Evolutionary conservation across 2,888 invertebrate genomes (phyloP).

Genomic region (Graphium colonna): DNA sequence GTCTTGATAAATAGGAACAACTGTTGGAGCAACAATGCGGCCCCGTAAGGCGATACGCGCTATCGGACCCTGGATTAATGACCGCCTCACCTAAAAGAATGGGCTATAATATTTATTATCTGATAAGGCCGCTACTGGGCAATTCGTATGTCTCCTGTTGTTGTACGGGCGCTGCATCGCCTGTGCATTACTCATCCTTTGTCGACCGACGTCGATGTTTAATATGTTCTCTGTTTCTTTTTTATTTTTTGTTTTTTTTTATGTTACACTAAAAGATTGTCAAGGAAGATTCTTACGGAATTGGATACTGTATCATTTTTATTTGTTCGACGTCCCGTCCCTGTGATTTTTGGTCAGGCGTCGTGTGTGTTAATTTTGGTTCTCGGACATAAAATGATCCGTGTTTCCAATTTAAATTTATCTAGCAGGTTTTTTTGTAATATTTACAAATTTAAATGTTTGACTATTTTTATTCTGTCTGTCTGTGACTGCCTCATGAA

Average conservation of each 20-base stretch:
- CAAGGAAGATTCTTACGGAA: slow-evolving; percentile 27
- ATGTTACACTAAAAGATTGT: not conserved
- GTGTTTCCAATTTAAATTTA: too few species aligned
- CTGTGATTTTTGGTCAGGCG: too few species aligned
- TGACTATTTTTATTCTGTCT: too few species aligned
- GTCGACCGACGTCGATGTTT: slow-evolving; percentile 58
- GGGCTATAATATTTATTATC: slow-evolving; percentile 79
- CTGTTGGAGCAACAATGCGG: slow-evolving; percentile 70
- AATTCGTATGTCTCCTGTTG: slow-evolving; percentile 72
- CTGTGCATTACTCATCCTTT: slow-evolving; percentile 71
- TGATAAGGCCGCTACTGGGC: slow-evolving; percentile 76
- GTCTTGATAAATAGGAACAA: slow-evolving; percentile 78
- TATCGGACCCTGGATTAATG: slow-evolving; percentile 77
- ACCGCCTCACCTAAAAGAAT: slow-evolving; percentile 78
- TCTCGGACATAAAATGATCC: too few species aligned
- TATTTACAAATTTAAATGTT: too few species aligned
- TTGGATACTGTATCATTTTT: slow-evolving; percentile 37
- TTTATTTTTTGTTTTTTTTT: slow-evolving; percentile 32
- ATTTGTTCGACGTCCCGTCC: too few species aligned
- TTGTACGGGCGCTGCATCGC: slow-evolving; percentile 63
- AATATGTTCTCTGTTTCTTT: slow-evolving; percentile 35
- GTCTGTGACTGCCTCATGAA: too few species aligned
- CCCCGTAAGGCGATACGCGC: slow-evolving; percentile 74
- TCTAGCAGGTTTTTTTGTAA: too few species aligned
- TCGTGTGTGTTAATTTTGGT: too few species aligned